Conservation (phyloP, 2,888 invertebrate species). For the Yponomeuta evonymella region DNA sequence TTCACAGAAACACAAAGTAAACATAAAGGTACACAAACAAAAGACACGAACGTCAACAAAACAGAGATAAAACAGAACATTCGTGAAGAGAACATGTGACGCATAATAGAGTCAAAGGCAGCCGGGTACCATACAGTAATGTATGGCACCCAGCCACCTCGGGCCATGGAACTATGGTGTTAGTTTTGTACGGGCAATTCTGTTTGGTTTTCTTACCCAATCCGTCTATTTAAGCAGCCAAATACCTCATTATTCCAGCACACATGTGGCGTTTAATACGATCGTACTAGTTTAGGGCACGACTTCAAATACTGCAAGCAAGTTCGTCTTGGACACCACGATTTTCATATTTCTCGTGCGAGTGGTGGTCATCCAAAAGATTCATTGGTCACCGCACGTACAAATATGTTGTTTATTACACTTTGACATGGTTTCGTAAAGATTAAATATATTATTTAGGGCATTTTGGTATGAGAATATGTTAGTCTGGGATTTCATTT, state of each 20-base stretch:
- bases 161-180: neutral
- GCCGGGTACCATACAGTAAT: no score
- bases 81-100: no score
- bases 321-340: neutral
- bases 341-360: neutral
- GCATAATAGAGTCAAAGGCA: no score
- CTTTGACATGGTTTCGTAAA: neutral
- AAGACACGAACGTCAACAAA: no score
- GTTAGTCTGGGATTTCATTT: neutral
- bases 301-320: neutral
- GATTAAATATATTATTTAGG: neutral
- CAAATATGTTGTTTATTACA: neutral
- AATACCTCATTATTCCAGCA: slow-evolving; percentile 22
- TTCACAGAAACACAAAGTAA: no score
- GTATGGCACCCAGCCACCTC: no score
- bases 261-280: neutral
- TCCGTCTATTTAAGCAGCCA: slow-evolving; percentile 5
- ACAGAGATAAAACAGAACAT: no score
- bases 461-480: neutral
- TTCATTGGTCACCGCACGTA: neutral
- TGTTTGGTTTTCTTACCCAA: neutral
- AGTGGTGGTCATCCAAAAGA: neutral
- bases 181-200: slow-evolving; percentile 15
- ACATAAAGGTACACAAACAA: no score
- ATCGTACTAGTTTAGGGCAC: neutral